phyloP scores from a whole-genome alignment of 2,888 invertebrate genomes.

The Altica lythri region DNA sequence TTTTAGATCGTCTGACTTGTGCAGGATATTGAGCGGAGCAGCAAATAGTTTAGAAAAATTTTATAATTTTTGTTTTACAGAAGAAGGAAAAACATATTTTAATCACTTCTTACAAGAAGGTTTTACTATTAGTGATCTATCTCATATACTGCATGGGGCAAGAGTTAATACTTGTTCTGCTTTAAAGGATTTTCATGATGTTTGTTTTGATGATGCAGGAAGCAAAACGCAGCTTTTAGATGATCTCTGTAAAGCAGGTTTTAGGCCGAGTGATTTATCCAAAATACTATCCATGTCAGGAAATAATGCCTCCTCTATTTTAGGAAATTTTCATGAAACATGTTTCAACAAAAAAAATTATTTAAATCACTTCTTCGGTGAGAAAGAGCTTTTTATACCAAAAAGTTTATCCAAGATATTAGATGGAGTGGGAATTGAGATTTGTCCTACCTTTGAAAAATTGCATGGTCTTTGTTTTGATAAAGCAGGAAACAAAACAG shows the following conservation, averaged over 20 bases:
- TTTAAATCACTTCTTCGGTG: conserved; percentile 38
- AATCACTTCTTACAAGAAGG: conserved; percentile 20
- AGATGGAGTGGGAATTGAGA: conserved; percentile 41
- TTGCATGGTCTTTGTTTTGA: conserved; percentile 47
- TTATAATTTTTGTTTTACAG: conserved; percentile 33
- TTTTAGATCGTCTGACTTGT: conserved; percentile 43
- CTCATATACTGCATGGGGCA: conserved; percentile 46
- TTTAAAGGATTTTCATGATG: conserved; percentile 42
- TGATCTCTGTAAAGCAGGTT: conserved; percentile 39
- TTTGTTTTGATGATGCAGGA: conserved; percentile 43
- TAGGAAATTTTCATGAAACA: conserved; percentile 45
- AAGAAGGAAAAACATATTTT: conserved; percentile 41
- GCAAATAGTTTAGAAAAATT: conserved; percentile 38
- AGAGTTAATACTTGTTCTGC: conserved; percentile 45
- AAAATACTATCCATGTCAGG: conserved; percentile 46
- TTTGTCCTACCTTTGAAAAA: conserved; percentile 41
- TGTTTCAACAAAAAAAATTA: conserved; percentile 47
- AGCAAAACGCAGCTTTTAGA: conserved; percentile 45
- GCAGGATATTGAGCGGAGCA: conserved; percentile 44
- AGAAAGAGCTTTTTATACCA: conserved; percentile 45
- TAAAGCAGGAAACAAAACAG: conserved; percentile 45
- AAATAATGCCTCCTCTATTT: conserved; percentile 45
- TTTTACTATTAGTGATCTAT: conserved; percentile 38
- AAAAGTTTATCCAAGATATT: conserved; percentile 40
- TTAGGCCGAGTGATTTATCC: conserved; percentile 40